These are phyloP conservation scores for Rhinichthys osculus DNA, from an alignment of 2,797 vertebrate genomes.

Conservation along the genomic window DNA sequence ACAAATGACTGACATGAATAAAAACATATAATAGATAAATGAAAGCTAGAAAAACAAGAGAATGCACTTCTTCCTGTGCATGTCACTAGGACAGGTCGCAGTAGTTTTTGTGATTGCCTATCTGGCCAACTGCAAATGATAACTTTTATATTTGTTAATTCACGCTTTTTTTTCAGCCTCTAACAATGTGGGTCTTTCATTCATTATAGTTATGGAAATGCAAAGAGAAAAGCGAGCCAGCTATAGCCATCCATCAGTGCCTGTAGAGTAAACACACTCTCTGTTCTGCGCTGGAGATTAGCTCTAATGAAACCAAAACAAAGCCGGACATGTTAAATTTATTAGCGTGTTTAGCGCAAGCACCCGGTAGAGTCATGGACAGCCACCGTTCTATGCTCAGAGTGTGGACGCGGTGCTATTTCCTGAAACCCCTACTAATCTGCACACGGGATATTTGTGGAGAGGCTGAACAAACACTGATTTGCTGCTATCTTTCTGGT, in stretches of 20 bases:
- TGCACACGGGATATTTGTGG: conserved; percentile 84
- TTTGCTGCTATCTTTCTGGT: conserved; percentile 84
- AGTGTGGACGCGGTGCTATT: conserved; percentile 78
- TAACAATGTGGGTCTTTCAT: conserved; percentile 48
- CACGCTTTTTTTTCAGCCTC: conserved; percentile 14
- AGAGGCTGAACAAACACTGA: conserved; percentile 89
- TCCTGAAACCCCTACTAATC: conserved; percentile 79
- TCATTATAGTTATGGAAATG: conserved; percentile 74
- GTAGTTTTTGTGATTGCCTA: conserved; percentile 9
- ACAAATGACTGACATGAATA: conserved; percentile 24
- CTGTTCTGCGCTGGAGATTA: conserved; percentile 81
- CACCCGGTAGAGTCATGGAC: conserved; percentile 59
- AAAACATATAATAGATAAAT: conserved; percentile 29
- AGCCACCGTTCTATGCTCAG: conserved; percentile 80
- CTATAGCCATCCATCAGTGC: conserved; percentile 81
- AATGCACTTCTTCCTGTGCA: conserved; percentile 21
- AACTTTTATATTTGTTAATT: conserved; percentile 12
- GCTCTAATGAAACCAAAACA: conserved; percentile 87
- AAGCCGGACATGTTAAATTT: conserved; percentile 87
- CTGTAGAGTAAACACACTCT: conserved; percentile 81
- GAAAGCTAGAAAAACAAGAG: conserved; percentile 1
- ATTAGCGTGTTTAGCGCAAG: conserved; percentile 82
- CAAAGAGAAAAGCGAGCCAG: conserved; percentile 64
- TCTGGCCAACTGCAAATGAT: conserved; percentile 11
- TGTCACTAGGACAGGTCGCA: conserved; percentile 3